Evolutionary conservation across 2,888 invertebrate species (phyloP), one percentile per base, ranked within the genome.

Genomic region (Melinaea marsaeus): DNA sequence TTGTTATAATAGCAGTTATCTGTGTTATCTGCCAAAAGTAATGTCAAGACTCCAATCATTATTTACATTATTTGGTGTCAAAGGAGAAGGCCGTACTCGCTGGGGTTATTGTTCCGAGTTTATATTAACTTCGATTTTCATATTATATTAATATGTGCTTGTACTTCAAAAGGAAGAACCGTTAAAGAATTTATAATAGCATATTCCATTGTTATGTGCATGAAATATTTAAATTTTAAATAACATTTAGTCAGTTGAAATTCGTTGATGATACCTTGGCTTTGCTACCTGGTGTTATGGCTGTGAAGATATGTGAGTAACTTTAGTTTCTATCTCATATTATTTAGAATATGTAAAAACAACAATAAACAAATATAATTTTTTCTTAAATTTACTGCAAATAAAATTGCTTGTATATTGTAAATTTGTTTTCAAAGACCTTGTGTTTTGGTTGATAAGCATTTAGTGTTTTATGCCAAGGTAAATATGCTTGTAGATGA

Each of bases 221-320:
- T 59, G 45, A 62, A 60, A 42, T 65, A 65, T 65, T 65, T 65
- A 65, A 60, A 65, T 57, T 47, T 61, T 54, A 51, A 34, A 4
- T 22, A n/a, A 58, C n/a, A 60, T 46, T 59, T 58, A 58, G 61
- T 59, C 58, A 59, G 59, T 60, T 57, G 55, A 32, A 42, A 64
- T 37, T 60, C 37, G 9, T 57, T 60, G 9, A 58, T n/a, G n/a
- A 55, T 63, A 55, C 35, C 45, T 58, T 54, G 48, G 55, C 57
- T 37, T 13, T 35, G 22, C 11, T 51, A 64, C 48, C 13, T 51
- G 61, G 54, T 55, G 60, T 54, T 45, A 69, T 69, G 69, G 65
- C 69, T 37, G 58, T 64, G 54, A 69, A 61, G 45, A 60, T 58
- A 61, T 69, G 69, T 69, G 57, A 68, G 68, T 69, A 68, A 42